Evolutionary conservation across 2,797 vertebrate species (phyloP).

Genomic region (Delichon dasypus): DNA sequence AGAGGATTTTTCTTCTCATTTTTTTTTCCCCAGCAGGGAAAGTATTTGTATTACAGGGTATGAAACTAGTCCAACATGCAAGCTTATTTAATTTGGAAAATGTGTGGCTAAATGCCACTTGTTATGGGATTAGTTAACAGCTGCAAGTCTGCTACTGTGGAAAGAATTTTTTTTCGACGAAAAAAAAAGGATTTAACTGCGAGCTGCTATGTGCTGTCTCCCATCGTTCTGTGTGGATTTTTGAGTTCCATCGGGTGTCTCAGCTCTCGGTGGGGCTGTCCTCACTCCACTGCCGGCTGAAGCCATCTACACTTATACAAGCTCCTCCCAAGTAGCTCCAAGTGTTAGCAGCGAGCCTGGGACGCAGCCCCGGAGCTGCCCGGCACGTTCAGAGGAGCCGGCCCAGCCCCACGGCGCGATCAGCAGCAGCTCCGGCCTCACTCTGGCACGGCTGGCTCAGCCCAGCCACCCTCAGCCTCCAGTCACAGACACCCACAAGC

Average conservation of each 20-base stretch:
- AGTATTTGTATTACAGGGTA: slow-evolving; percentile 70
- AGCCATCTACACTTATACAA: background rate
- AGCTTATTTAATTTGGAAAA: slow-evolving; percentile 77
- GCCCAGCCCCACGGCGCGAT: background rate
- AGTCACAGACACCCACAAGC: background rate
- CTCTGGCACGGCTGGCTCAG: background rate
- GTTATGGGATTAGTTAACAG: slow-evolving; percentile 76
- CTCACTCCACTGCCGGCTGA: background rate
- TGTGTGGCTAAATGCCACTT: slow-evolving; percentile 72
- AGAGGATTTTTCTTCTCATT: slow-evolving; percentile 7
- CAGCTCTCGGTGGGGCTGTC: background rate
- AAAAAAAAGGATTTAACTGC: slow-evolving; percentile 19
- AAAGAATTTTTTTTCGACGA: slow-evolving; percentile 51
- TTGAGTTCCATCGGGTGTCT: background rate
- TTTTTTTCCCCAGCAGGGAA: slow-evolving; percentile 56
- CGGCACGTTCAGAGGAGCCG: background rate
- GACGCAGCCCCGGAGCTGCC: background rate
- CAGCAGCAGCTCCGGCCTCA: background rate
- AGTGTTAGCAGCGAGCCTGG: background rate
- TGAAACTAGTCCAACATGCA: slow-evolving; percentile 67
- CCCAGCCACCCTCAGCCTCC: background rate
- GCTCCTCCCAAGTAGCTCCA: background rate
- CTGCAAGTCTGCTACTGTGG: slow-evolving; percentile 71
- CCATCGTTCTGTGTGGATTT: background rate
- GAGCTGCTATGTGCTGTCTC: slow-evolving; percentile 8